These are phyloP conservation scores for Otis tarda DNA, from an alignment of 2,113 vertebrate genomes.

Conservation along the genomic window DNA sequence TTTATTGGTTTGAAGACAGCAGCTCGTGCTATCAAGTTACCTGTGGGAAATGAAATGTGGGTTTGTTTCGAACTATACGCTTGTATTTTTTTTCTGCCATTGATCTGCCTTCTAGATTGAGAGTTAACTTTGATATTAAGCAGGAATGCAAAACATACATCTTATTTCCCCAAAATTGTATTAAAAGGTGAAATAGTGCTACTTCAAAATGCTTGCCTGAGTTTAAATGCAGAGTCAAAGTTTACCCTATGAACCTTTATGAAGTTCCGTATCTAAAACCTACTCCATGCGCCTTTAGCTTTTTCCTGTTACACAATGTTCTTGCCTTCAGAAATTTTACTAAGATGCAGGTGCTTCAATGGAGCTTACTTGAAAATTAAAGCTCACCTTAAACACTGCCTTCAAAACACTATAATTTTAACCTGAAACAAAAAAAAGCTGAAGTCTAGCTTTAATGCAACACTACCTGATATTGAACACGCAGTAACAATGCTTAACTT, in stretches of 20 bases:
- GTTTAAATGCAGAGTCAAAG: not conserved
- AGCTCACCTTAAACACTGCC: not conserved
- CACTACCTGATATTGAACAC: not conserved
- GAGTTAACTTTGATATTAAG: not conserved
- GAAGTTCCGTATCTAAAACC: not conserved
- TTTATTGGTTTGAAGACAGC: not conserved
- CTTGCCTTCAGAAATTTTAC: not conserved
- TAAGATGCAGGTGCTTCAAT: not conserved
- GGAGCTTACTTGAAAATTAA: not conserved
- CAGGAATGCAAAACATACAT: not conserved
- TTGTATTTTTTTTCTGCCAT: not conserved
- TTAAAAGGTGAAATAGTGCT: not conserved
- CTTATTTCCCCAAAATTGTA: not conserved
- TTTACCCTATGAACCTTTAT: not conserved
- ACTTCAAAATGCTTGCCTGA: not conserved
- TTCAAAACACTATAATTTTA: not conserved
- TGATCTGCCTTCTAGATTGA: not conserved
- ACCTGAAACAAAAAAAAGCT: not conserved
- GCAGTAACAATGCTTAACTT: not conserved
- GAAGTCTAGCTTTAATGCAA: not conserved
- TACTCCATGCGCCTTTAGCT: not conserved
- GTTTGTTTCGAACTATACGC: not conserved
- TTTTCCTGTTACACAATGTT: not conserved
- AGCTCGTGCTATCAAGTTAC: not conserved
- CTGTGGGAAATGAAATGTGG: not conserved